These are phyloP conservation scores for Mercenaria mercenaria DNA, from an alignment of 1,140 invertebrate species.

Conservation along the genomic window DNA sequence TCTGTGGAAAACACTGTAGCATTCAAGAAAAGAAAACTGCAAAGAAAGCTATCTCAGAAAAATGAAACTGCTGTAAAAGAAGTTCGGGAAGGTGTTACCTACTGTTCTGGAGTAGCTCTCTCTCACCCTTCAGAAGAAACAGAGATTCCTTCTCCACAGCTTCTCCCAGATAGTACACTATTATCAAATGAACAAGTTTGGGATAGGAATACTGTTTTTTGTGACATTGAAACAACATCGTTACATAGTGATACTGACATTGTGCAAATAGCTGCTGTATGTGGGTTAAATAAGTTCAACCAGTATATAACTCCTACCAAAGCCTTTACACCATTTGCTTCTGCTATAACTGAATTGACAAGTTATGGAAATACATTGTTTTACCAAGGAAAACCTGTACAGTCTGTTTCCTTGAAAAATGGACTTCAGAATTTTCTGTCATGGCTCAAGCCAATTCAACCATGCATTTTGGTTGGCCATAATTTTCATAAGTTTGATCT, in stretches of 20 bases:
- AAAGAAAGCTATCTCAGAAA: no score
- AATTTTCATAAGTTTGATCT: constrained; percentile 29
- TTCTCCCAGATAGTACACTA: no score
- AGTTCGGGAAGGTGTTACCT: neutral
- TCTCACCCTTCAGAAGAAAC: neutral
- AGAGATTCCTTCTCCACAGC: neutral
- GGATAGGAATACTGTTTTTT: no score
- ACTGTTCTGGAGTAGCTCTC: neutral
- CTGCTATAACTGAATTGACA: neutral
- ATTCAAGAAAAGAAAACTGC: neutral
- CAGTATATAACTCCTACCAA: constrained; percentile 14
- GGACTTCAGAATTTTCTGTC: neutral
- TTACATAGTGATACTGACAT: constrained; percentile 16
- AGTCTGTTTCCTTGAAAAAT: no score
- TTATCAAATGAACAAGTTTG: no score
- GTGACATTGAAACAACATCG: constrained; percentile 44
- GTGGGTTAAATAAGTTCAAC: neutral
- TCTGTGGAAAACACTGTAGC: neutral
- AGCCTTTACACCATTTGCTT: neutral
- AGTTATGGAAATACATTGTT: neutral
- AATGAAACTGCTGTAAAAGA: neutral
- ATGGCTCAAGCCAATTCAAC: no score
- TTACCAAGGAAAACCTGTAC: constrained; percentile 28
- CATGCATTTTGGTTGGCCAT: constrained; percentile 25
- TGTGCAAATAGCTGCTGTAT: neutral